These are phyloP conservation scores for Heliothis subflexa DNA, from an alignment of 1,140 invertebrate species.

Conservation along the genomic window DNA sequence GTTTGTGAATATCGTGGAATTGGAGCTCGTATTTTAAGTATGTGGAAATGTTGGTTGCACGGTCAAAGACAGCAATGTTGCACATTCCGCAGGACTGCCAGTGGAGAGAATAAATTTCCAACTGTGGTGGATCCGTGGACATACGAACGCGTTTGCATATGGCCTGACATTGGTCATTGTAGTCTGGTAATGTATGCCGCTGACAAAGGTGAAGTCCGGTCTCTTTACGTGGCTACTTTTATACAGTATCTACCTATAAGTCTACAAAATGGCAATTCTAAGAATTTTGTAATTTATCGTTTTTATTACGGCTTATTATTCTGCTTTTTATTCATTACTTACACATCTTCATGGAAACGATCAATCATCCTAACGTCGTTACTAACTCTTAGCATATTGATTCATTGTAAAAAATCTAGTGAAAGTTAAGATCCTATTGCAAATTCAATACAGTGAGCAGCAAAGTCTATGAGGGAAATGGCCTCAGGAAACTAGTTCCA, in stretches of 20 bases:
- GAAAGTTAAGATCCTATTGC: slow-evolving; percentile 42
- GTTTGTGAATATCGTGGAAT: slow-evolving; percentile 1
- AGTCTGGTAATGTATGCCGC: slow-evolving; percentile 33
- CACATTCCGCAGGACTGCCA: slow-evolving; percentile 49
- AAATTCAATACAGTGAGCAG: slow-evolving; percentile 50
- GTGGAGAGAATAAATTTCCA: slow-evolving; percentile 54
- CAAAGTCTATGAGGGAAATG: slow-evolving; percentile 54
- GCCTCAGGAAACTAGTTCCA: slow-evolving; percentile 80
- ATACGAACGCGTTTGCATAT: slow-evolving; percentile 37
- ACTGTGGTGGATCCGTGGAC: slow-evolving; percentile 40
- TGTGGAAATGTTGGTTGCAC: slow-evolving; percentile 1
- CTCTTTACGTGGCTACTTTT: slow-evolving; percentile 18
- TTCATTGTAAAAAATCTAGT: slow-evolving; percentile 28
- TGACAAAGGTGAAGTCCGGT: slow-evolving; percentile 10
- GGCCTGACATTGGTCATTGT: slow-evolving; percentile 44
- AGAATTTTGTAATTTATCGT: slow-evolving; percentile 16
- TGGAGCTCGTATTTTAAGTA: slow-evolving; percentile 8
- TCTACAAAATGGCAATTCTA: neutral
- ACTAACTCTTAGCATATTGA: neutral
- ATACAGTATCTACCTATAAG: slow-evolving; percentile 1
- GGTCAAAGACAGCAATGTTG: slow-evolving; percentile 43
- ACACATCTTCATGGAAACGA: slow-evolving; percentile 1
- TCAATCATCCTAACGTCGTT: neutral
- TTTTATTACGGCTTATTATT: neutral
- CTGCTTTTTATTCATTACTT: neutral